Base-by-base conservation (phyloP, 2,888 invertebrate genomes). In the Tiliacea aurago region DNA sequence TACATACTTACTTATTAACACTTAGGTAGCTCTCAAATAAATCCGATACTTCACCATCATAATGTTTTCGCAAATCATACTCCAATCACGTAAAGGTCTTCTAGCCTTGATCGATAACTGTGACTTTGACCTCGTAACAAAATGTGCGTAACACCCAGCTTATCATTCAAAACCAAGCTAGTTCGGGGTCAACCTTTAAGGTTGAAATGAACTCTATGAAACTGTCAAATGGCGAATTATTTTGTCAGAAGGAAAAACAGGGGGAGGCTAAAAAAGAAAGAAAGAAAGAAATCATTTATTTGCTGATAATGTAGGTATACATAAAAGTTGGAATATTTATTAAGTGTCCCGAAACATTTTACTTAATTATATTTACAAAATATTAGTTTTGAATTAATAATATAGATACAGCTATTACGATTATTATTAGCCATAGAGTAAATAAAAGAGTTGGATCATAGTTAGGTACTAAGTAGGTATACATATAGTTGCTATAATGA, bases 121-220 rank as follows among this genome's bases (percentile, higher is more conserved):
- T 89, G 88, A 87, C 88, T 87, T 87, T 90, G 89, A 90, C 90
- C 90, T 88, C 87, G 89, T 80, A 82, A 81, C 77, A 77, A 78
- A 81, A 86, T 83, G 84, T 77, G 53, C 74, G 68, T 68, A 70
- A 76, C 73, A 65, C 80, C 81, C 84, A 83, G 77, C 84, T 88
- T 89, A 89, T 88, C 87, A 81, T 70, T 71, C 66, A 78, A 79
- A 86, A 77, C 84, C 76, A 76, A 51, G 72, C 69, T 77, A 78
- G 76, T 81, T 81, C 73, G 78, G 45, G 78, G 85, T 76, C 76
- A 61, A 43, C n/a, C 62, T 71, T 58, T 71, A 64, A 66, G 58
- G 61, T 69, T 61, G 41, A 55, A 47, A 58, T 56, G 11, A 53
- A 66, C 62, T 66, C 43, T 23, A 23, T 45, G 59, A 49, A 59